These are phyloP conservation scores for Meda fulgida DNA, from an alignment of 2,797 vertebrate species.

Conservation along the genomic window DNA sequence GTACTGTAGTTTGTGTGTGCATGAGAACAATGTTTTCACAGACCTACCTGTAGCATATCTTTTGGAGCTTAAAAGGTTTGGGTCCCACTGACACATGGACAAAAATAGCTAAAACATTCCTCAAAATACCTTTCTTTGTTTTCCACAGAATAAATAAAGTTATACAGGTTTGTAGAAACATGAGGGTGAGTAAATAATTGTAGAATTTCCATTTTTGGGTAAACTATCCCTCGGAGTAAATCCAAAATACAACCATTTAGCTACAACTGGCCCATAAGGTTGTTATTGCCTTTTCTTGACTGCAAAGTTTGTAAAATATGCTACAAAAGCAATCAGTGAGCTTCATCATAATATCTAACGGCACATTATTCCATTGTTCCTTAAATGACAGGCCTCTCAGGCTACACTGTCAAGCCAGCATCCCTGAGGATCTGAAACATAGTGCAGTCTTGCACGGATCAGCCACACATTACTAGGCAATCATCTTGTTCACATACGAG, in stretches of 20 bases:
- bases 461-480: conserved; percentile 76
- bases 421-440: conserved; percentile 62
- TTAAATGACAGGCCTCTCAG: conserved; percentile 54
- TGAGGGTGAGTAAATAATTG: not conserved
- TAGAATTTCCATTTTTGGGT: not conserved
- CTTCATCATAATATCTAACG: conserved; percentile 48
- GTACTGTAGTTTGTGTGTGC: not conserved
- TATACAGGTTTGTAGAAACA: not conserved
- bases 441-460: conserved; percentile 63
- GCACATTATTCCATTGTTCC: conserved; percentile 55
- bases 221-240: not conserved
- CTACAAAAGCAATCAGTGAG: conserved; percentile 29
- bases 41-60: not conserved
- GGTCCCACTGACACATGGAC: not conserved
- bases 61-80: not conserved
- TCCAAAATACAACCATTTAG: conserved; percentile 4
- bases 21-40: not conserved
- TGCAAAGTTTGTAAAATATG: conserved; percentile 39
- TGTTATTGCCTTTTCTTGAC: not conserved
- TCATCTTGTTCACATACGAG: conserved; percentile 81
- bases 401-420: conserved; percentile 53
- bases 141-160: not conserved
- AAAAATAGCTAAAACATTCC: not conserved
- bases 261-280: not conserved
- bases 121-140: not conserved